Percentiles rank a stretch among this genome's conserved stretches.
These are phyloP conservation scores for Noturus placidus DNA, from an alignment of 2,113 vertebrate genomes.

Conservation along the genomic window DNA sequence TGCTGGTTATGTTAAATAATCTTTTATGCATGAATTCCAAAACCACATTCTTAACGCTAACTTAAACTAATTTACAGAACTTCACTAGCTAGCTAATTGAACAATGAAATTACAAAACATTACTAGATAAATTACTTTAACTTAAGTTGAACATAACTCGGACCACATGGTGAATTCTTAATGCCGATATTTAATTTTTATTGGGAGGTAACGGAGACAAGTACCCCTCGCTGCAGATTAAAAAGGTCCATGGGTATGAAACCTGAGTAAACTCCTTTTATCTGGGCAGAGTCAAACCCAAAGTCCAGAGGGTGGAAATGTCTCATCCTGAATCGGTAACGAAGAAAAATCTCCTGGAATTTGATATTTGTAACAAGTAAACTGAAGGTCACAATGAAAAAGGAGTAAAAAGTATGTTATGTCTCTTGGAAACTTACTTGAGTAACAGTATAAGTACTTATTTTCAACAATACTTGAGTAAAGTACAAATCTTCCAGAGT, in stretches of 20 bases:
- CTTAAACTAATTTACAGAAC: background rate
- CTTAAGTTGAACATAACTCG: background rate
- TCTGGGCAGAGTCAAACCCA: background rate
- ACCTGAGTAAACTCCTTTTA: background rate
- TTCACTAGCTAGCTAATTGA: background rate
- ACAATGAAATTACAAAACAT: background rate
- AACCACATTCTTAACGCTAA: background rate
- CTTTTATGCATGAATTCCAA: background rate
- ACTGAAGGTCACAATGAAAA: background rate
- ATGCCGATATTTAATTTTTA: background rate
- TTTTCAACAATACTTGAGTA: background rate
- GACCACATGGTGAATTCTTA: background rate
- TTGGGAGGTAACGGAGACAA: background rate
- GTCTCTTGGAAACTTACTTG: background rate
- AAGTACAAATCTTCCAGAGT: background rate
- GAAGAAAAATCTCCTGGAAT: background rate
- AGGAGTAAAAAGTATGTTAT: background rate
- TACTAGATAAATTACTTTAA: background rate
- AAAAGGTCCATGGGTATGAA: background rate
- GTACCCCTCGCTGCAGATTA: no score
- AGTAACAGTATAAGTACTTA: background rate
- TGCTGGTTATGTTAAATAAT: no score
- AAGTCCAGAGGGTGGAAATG: background rate
- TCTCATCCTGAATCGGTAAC: background rate
- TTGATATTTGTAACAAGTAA: background rate